Percentiles rank a stretch among this genome's conserved stretches.
Conservation (phyloP, 2,888 invertebrate species). For the Mythimna ferrago region DNA sequence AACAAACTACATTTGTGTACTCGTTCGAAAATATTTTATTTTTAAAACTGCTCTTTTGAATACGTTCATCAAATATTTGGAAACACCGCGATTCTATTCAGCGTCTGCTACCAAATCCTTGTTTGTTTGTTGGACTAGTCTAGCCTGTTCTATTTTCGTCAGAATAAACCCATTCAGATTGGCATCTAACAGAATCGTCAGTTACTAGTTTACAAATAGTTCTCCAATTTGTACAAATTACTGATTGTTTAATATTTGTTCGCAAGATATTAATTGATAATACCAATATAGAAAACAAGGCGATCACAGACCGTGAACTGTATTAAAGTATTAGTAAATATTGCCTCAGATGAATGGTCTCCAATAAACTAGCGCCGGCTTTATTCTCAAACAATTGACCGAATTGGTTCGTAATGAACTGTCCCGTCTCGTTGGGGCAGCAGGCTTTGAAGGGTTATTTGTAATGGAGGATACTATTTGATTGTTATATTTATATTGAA, state of each 20-base stretch:
- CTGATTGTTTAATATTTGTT: conserved; percentile 23
- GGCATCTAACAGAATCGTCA: not conserved
- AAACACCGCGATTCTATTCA: conserved; percentile 18
- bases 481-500: conserved; percentile 13
- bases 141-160: conserved; percentile 2
- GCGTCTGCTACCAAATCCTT: not conserved
- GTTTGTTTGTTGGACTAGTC: not conserved
- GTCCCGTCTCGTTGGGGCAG: conserved; percentile 21
- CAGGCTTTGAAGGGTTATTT: conserved; percentile 32
- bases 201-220: not conserved
- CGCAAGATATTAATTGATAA: conserved; percentile 34
- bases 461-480: conserved; percentile 18
- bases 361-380: conserved; percentile 39
- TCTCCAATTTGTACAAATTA: conserved; percentile 4
- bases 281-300: conserved; percentile 40
- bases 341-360: conserved; percentile 50
- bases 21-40: conserved; percentile 17
- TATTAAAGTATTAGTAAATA: conserved; percentile 60
- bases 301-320: conserved; percentile 43
- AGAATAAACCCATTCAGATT: not conserved
- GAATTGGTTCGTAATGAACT: conserved; percentile 43
- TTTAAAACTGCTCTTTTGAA: conserved; percentile 30
- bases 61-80: conserved; percentile 36
- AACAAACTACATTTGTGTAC: conserved; percentile 30
- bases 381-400: conserved; percentile 53